phyloP scores from a whole-genome alignment of 2,113 vertebrate genomes.

The Labrus mixtus region DNA sequence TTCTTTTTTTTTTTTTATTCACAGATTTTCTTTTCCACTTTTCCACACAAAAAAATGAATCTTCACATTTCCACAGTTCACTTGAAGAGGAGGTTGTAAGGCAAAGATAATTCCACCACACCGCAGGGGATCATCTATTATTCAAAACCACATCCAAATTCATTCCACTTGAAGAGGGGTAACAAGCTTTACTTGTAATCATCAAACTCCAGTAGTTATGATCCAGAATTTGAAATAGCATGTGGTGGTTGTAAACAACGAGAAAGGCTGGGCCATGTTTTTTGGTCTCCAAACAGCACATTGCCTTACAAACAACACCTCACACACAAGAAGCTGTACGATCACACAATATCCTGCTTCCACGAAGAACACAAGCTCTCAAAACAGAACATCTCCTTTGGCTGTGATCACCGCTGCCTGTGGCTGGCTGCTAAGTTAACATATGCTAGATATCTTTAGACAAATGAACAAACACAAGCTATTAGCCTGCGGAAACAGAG shows the following conservation, averaged over 20 bases:
- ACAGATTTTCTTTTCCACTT: constrained; percentile 10
- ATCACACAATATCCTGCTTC: constrained; percentile 13
- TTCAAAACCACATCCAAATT: constrained; percentile 56
- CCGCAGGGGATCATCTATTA: constrained; percentile 65
- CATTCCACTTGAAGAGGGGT: constrained; percentile 52
- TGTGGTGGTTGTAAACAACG: background rate
- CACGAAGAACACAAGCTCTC: constrained; percentile 21
- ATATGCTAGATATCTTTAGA: background rate
- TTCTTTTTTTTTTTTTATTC: constrained; percentile 14
- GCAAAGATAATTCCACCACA: constrained; percentile 54
- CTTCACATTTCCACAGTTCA: constrained; percentile 36
- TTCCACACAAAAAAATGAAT: constrained; percentile 36
- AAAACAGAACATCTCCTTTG: constrained; percentile 2
- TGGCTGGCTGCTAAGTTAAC: background rate
- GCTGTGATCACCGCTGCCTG: constrained; percentile 4
- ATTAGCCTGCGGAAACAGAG: constrained; percentile 8
- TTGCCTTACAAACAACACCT: constrained; percentile 15
- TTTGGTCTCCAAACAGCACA: constrained; percentile 8
- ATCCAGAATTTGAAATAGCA: constrained; percentile 12
- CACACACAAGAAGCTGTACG: constrained; percentile 5
- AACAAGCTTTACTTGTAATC: constrained; percentile 41
- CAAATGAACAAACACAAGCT: constrained; percentile 16
- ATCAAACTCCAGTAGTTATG: constrained; percentile 25
- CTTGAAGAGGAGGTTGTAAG: constrained; percentile 42
- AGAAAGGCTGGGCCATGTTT: background rate